These are phyloP conservation scores for Cecropterus lyciades DNA, from an alignment of 1,140 invertebrate species.

Conservation along the genomic window DNA sequence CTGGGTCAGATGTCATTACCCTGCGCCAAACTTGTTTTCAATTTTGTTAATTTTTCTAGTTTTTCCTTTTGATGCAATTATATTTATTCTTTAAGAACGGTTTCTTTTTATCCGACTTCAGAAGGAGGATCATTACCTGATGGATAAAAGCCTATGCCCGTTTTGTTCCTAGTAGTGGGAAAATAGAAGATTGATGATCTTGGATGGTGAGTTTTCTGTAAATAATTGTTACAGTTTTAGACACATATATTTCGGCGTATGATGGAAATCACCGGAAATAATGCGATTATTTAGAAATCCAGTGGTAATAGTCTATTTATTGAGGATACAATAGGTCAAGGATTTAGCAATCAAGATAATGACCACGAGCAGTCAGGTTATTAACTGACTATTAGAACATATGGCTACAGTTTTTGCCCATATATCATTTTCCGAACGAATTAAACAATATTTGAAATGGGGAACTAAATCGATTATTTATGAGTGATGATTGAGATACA, in stretches of 20 bases:
- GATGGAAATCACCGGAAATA: no score
- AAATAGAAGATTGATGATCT: no score
- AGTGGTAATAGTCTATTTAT: not conserved
- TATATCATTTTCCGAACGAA: not conserved
- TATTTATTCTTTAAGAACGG: no score
- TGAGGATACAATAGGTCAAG: constrained; percentile 2
- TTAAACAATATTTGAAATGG: not conserved
- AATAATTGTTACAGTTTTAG: no score
- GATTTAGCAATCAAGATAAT: constrained; percentile 1
- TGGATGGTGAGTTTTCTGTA: no score
- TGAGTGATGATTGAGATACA: not conserved
- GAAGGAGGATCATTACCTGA: no score
- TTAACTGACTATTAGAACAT: not conserved
- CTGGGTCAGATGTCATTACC: not conserved
- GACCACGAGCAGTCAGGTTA: not conserved
- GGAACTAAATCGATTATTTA: not conserved
- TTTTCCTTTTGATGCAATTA: no score
- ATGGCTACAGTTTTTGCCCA: not conserved
- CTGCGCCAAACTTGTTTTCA: not conserved
- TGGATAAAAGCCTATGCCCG: no score
- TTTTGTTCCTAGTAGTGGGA: no score
- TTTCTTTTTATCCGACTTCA: no score
- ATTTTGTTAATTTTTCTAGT: not conserved
- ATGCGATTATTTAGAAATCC: not conserved
- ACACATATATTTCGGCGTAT: no score